phyloP scores from a whole-genome alignment of 37 sponge, comb jelly and placozoan genomes.

The Cliona cf. orientalis region DNA sequence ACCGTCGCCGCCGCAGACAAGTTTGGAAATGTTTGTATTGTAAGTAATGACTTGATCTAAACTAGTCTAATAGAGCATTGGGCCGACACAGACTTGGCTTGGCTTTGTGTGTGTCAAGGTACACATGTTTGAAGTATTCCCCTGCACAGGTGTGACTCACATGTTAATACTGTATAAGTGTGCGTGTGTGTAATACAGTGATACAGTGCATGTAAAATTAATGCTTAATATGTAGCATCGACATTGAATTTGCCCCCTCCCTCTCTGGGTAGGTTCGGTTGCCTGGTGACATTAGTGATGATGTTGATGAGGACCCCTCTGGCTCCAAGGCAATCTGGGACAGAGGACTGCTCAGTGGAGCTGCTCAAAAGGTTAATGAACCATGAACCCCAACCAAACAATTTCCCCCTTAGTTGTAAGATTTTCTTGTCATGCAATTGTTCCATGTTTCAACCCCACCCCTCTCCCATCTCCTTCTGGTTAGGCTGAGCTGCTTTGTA shows the following conservation, averaged over 20 bases:
- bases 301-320: constrained; percentile 97
- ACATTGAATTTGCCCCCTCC: background rate
- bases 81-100: background rate
- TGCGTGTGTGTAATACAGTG: constrained; percentile 3
- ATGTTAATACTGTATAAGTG: background rate
- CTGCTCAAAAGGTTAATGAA: constrained; percentile 87
- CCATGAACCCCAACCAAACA: background rate
- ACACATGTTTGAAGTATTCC: background rate
- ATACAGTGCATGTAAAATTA: background rate
- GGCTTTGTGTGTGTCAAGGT: background rate
- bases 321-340: constrained; percentile 96
- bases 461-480: background rate
- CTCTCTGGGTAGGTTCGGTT: constrained; percentile 68
- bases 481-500: constrained; percentile 79
- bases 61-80: background rate
- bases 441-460: background rate
- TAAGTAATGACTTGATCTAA: constrained; percentile 30
- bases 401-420: background rate
- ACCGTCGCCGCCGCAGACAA: constrained; percentile 96
- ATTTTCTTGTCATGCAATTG: background rate
- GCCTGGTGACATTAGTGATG: constrained; percentile 82
- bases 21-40: constrained; percentile 92
- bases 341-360: constrained; percentile 94
- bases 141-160: background rate
- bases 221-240: background rate